These are phyloP conservation scores for Scaptomyza caliginosa DNA, from an alignment of 2,888 invertebrate genomes.

Conservation along the genomic window DNA sequence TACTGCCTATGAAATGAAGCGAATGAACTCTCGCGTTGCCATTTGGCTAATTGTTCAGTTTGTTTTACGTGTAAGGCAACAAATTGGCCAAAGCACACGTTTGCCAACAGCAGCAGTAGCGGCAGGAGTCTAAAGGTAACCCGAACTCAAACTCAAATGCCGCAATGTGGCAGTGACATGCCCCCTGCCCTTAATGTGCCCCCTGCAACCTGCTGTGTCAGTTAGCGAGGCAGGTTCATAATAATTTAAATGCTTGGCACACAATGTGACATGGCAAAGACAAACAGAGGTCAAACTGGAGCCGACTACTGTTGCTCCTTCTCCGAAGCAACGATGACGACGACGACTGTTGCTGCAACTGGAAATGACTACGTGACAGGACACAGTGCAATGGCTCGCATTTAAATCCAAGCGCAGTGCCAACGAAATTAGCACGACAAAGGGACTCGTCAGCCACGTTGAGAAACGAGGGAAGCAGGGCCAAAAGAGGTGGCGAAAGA, in stretches of 20 bases:
- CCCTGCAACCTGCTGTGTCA: conserved; percentile 7
- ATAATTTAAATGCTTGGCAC: conserved; percentile 82
- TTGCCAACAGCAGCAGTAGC: conserved; percentile 43
- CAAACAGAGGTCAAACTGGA: conserved; percentile 75
- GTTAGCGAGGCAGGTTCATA: conserved; percentile 69
- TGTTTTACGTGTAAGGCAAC: conserved; percentile 78
- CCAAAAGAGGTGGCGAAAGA: conserved; percentile 2
- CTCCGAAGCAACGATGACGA: not conserved
- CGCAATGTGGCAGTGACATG: conserved; percentile 29
- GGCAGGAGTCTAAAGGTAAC: conserved; percentile 15
- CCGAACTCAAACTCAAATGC: conserved; percentile 11
- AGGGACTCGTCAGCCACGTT: conserved; percentile 47
- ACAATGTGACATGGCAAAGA: conserved; percentile 79
- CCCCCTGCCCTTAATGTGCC: not conserved
- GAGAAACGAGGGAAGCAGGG: too few species aligned
- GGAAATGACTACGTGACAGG: conserved; percentile 77
- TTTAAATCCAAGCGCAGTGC: conserved; percentile 72
- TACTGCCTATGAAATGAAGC: conserved; percentile 28
- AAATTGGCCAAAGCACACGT: conserved; percentile 78
- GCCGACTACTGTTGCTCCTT: conserved; percentile 13
- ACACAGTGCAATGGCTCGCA: conserved; percentile 74
- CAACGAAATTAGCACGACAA: conserved; percentile 79
- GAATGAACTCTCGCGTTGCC: conserved; percentile 58
- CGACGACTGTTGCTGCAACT: conserved; percentile 50
- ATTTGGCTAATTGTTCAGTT: conserved; percentile 80